phyloP scores from a whole-genome alignment of 2,888 invertebrate species.

The Drosophila siamana region DNA sequence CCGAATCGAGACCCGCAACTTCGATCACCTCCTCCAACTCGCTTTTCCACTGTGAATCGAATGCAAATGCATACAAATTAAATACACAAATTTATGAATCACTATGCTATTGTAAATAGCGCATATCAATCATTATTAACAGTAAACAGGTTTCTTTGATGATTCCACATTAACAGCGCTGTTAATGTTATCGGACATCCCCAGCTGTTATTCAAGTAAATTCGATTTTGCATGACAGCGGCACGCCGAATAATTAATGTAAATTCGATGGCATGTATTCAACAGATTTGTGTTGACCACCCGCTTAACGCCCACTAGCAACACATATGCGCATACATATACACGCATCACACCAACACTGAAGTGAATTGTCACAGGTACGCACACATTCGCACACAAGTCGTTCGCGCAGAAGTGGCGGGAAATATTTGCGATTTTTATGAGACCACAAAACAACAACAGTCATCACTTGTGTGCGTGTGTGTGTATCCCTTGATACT shows the following conservation, averaged over 20 bases:
- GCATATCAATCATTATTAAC: not conserved
- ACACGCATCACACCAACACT: constrained; percentile 35
- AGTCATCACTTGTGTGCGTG: constrained; percentile 16
- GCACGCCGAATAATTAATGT: not conserved
- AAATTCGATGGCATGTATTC: constrained; percentile 33
- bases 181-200: not conserved
- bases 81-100: not conserved
- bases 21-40: constrained; percentile 98
- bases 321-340: constrained; percentile 12
- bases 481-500: constrained; percentile 10
- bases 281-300: constrained; percentile 52
- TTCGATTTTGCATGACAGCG: not conserved
- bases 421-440: constrained; percentile 60
- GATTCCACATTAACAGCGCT: constrained; percentile 1
- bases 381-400: constrained; percentile 56
- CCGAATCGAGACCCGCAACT: constrained; percentile 96
- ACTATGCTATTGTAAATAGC: too few relatives aligned
- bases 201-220: not conserved
- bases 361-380: constrained; percentile 19
- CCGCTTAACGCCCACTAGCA: constrained; percentile 40
- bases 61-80: not conserved
- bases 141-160: constrained; percentile 17
- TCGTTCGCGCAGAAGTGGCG: constrained; percentile 73
- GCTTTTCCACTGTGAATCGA: constrained; percentile 92
- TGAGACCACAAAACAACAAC: constrained; percentile 19